A percentile compares a stretch with the other conserved stretches of the same genome.
These are phyloP conservation scores for Hylyphantes graminicola DNA, from an alignment of 1,140 invertebrate genomes.

Conservation along the genomic window DNA sequence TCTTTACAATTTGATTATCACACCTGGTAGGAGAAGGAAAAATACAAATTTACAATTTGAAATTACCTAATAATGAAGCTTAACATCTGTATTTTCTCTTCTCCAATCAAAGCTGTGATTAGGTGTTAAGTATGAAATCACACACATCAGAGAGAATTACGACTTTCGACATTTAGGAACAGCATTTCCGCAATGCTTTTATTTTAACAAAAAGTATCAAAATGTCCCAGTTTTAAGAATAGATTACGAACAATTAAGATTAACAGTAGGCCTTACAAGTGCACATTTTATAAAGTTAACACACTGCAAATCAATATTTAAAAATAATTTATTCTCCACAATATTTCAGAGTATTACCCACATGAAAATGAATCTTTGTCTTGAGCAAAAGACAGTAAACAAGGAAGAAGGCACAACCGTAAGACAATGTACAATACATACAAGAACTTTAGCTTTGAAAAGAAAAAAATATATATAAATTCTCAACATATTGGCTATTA, in stretches of 20 bases:
- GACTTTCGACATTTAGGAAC: conserved; percentile 47
- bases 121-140: conserved; percentile 43
- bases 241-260: conserved; percentile 12
- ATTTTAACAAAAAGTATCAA: conserved; percentile 38
- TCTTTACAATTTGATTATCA: conserved; percentile 42
- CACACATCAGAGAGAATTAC: conserved; percentile 14
- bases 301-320: conserved; percentile 36
- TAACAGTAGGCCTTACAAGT: too few relatives aligned
- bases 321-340: conserved; percentile 37
- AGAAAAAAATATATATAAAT: conserved; percentile 3
- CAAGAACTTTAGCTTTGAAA: conserved; percentile 18
- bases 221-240: not conserved
- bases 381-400: conserved; percentile 33
- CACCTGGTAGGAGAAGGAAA: conserved; percentile 35
- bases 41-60: conserved; percentile 33
- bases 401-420: conserved; percentile 48
- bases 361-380: conserved; percentile 22
- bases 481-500: not conserved
- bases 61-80: conserved; percentile 44
- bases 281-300: conserved; percentile 18
- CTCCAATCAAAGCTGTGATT: not conserved
- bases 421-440: conserved; percentile 39
- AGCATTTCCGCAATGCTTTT: conserved; percentile 25
- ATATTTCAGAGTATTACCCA: conserved; percentile 21
- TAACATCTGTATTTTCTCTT: conserved; percentile 26